Evolutionary conservation across 1,140 invertebrate species (phyloP).

Genomic region (Palaemon carinicauda): DNA sequence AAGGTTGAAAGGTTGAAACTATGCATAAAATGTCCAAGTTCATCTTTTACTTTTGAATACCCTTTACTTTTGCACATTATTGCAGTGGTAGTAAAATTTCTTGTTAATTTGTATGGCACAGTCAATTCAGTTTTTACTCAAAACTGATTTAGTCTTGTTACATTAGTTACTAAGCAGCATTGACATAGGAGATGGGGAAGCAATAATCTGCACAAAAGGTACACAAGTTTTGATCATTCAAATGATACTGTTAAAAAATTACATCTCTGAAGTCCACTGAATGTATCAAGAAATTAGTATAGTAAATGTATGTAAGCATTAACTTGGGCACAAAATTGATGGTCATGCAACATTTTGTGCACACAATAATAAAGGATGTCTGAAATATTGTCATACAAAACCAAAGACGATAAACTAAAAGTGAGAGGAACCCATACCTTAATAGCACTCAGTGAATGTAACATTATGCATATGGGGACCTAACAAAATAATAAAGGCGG

Average conservation of each 20-base stretch:
- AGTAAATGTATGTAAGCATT: not conserved
- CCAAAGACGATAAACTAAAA: conserved; percentile 14
- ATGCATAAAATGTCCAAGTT: conserved; percentile 14
- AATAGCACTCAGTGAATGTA: conserved; percentile 21
- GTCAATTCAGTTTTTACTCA: too few relatives aligned
- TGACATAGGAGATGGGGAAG: not conserved
- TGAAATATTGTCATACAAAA: conserved; percentile 22
- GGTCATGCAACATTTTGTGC: conserved; percentile 31
- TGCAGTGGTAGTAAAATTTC: too few relatives aligned
- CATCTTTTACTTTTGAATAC: not conserved
- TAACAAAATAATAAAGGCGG: conserved; percentile 8
- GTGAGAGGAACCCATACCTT: conserved; percentile 32
- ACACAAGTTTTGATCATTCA: not conserved
- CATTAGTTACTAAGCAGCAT: not conserved
- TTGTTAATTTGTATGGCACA: too few relatives aligned
- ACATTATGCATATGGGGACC: not conserved
- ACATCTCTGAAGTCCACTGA: too few relatives aligned
- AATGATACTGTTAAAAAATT: not conserved
- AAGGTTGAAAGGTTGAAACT: conserved; percentile 17
- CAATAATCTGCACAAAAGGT: too few relatives aligned
- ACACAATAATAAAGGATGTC: conserved; percentile 38
- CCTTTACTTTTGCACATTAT: too few relatives aligned
- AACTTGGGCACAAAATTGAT: conserved; percentile 19
- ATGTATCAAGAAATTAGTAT: not conserved
- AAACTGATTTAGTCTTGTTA: not conserved